phyloP scores from a whole-genome alignment of 2,797 vertebrate species.

The Phalanger gymnotis region DNA sequence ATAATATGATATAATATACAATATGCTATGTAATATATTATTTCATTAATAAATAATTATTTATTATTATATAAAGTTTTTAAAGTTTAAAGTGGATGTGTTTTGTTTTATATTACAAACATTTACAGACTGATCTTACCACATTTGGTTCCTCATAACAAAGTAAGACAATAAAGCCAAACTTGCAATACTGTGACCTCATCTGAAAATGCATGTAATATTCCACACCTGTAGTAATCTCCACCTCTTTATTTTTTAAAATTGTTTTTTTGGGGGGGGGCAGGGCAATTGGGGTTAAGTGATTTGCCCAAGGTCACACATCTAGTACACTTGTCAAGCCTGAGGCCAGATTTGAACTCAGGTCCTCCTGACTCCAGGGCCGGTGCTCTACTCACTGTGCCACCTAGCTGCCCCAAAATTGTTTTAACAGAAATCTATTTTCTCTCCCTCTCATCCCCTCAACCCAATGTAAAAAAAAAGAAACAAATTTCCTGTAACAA shows the following conservation, averaged over 20 bases:
- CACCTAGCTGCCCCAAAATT: too few relatives aligned
- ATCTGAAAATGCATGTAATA: not conserved
- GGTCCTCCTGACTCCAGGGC: too few relatives aligned
- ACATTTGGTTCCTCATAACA: not conserved
- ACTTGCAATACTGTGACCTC: not conserved
- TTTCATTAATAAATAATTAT: too few relatives aligned
- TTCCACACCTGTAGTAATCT: not conserved
- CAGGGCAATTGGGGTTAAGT: too few relatives aligned
- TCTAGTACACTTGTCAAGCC: too few relatives aligned
- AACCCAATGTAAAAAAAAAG: not conserved
- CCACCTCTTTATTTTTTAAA: not conserved
- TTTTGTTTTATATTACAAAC: not conserved
- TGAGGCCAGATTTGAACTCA: too few relatives aligned
- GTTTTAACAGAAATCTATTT: not conserved
- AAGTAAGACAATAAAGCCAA: not conserved
- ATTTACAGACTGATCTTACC: not conserved
- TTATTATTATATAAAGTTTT: too few relatives aligned
- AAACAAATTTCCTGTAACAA: not conserved
- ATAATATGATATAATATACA: too few relatives aligned
- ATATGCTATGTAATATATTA: too few relatives aligned
- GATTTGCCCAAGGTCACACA: too few relatives aligned
- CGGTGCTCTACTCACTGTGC: too few relatives aligned
- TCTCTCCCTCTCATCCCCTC: not conserved
- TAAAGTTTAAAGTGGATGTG: not conserved
- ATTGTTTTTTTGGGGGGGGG: too few relatives aligned